phyloP scores from a whole-genome alignment of 2,888 invertebrate genomes.

The Heteromurus nitidus region DNA sequence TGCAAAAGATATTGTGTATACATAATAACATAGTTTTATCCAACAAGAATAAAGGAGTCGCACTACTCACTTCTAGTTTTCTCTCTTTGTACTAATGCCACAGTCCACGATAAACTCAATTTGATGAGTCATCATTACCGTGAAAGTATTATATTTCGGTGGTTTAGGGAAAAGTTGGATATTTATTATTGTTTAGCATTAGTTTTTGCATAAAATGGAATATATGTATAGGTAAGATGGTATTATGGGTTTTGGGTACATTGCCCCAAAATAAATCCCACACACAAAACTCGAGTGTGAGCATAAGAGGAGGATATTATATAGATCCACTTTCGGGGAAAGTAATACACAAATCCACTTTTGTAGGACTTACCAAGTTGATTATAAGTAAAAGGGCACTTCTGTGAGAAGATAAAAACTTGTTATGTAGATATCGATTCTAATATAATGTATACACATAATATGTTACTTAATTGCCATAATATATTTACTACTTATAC shows the following conservation, averaged over 20 bases:
- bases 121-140: constrained; percentile 28
- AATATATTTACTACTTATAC: too few relatives aligned
- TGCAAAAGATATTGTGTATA: too few relatives aligned
- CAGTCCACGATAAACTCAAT: neutral
- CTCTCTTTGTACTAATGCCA: too few relatives aligned
- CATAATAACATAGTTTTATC: too few relatives aligned
- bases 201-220: neutral
- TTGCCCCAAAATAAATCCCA: neutral
- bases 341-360: too few relatives aligned
- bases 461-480: neutral
- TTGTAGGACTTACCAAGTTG: neutral
- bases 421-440: neutral
- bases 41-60: too few relatives aligned
- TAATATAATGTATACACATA: neutral
- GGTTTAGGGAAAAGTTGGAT: too few relatives aligned
- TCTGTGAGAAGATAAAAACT: too few relatives aligned
- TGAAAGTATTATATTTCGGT: constrained; percentile 28
- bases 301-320: neutral
- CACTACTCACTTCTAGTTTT: too few relatives aligned
- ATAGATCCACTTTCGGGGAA: too few relatives aligned
- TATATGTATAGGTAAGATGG: neutral
- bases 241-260: neutral
- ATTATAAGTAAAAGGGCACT: too few relatives aligned
- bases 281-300: neutral
- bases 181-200: neutral